Evolutionary conservation across 2,113 vertebrate genomes (phyloP), one percentile per base, ranked within the genome.

Genomic region (Notothenia rossii): DNA sequence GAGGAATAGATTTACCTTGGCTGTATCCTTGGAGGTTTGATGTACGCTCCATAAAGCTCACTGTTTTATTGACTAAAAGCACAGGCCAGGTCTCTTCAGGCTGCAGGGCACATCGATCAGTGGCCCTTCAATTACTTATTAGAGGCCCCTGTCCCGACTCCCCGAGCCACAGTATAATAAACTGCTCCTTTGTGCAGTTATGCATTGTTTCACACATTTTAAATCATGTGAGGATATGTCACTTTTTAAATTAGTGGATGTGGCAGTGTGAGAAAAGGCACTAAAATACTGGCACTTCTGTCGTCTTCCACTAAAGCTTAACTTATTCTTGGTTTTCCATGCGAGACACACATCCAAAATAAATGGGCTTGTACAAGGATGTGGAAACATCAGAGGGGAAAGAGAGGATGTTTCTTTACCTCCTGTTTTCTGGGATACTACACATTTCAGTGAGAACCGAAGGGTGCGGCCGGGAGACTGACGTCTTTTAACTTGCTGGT

Each of bases 71-170:
- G 89, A 88, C 82, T 75, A 33, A 33, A 60, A 79, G 79, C 51
- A 58, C 12, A 59, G 51, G n/a, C 55, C 46, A 3, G 69, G 75
- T 88, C 75, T 85, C 77, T 61, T 73, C 68, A 64, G 81, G 65
- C 77, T 71, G 67, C 79, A 50, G 84, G 80, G 53, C 33, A 33
- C 74, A 93, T 91, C 25, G 71, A 93, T 86, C 81, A 48, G 25
- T 0, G 61, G 66, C 33, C 70, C 66, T 6, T 81, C 86, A 65
- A 75, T 87, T 77, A 86, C 75, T 90, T 68, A 90, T 90, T 75
- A 85, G 43, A 68, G 14, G 36, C 60, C 25, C 68, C 53, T 1
- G 36, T 49, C 51, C 43, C 17, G 9, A 43, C 58, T 58, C 61
- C 56, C 58, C 50, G 50, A 71, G 58, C 54, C 25, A 2, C 62